Conservation (phyloP, 2,797 vertebrate genomes). For the Meda fulgida region DNA sequence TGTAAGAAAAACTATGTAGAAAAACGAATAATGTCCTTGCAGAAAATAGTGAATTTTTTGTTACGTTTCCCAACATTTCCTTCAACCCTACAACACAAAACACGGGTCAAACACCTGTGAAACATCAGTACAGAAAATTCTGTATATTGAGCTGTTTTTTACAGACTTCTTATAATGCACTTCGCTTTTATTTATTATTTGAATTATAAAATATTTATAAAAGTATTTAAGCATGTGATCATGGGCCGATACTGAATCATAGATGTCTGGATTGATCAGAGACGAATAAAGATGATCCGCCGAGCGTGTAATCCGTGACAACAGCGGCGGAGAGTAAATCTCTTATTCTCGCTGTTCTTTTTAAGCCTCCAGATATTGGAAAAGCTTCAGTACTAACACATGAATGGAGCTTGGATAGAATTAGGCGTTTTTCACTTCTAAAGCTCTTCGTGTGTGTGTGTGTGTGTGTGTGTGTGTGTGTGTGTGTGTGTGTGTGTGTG, state of each 20-base stretch:
- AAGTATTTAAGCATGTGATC: neutral
- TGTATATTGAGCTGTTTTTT: too few relatives aligned
- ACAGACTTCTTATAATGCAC: neutral
- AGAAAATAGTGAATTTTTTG: too few relatives aligned
- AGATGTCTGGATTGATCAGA: neutral
- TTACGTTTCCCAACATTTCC: too few relatives aligned
- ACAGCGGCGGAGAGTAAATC: neutral
- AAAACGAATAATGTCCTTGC: too few relatives aligned
- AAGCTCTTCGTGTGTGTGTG: neutral
- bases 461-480: too few relatives aligned
- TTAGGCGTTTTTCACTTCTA: neutral
- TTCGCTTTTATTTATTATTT: neutral
- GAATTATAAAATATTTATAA: neutral
- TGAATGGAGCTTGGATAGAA: neutral
- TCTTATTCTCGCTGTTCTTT: slow-evolving; percentile 45
- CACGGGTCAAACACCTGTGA: too few relatives aligned
- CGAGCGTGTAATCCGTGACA: slow-evolving; percentile 35
- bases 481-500: too few relatives aligned
- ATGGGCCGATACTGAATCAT: neutral
- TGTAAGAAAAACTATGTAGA: too few relatives aligned
- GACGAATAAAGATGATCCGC: slow-evolving; percentile 23
- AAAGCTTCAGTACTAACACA: neutral
- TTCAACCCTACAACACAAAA: too few relatives aligned
- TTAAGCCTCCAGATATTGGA: slow-evolving; percentile 39
- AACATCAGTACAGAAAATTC: too few relatives aligned